Base-by-base conservation (phyloP, 2,888 invertebrate species). In the Phanerotoma sp. region DNA sequence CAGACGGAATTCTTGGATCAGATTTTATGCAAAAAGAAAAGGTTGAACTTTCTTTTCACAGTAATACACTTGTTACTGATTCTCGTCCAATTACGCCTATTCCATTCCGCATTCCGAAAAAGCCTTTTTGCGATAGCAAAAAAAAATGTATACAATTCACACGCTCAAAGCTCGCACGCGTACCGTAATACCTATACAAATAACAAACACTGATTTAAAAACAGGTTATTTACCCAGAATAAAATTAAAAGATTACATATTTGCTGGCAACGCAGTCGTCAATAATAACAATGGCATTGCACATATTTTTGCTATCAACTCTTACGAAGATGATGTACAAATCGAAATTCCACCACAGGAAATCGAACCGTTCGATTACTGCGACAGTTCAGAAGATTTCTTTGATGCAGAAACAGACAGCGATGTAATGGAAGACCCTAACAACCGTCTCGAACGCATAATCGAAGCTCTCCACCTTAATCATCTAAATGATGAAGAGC, bases 1-100 rank as follows among this genome's bases (percentile, higher is more conserved):
- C 35, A 3, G 54, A 54, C 22, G 49, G 49, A 25, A 54, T 54
- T n/a, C 18, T 52, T 15, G 52, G 52, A n/a, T n/a, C n/a, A n/a
- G n/a, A n/a, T n/a, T n/a, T n/a, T n/a, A n/a, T n/a, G n/a, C n/a
- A n/a, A n/a, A n/a, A n/a, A n/a, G n/a, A n/a, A n/a, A n/a, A n/a
- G n/a, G n/a, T n/a, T n/a, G n/a, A n/a, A n/a, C n/a, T n/a, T n/a
- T n/a, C n/a, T n/a, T n/a, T n/a, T n/a, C n/a, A n/a, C n/a, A n/a
- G n/a, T n/a, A n/a, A n/a, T 44, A 25, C 45, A 52, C 4, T 52
- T 3, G 52, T 52, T 9, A 20, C 35, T 4, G 28, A 41, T 6
- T 37, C 52, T 2, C 22, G 37, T 28, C 52, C 46, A 28, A 46
- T 52, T 7, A 37, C 5, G 5, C 52, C 52, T 2, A 22, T 52